Evolutionary conservation across 2,113 vertebrate genomes (phyloP).

Genomic region (Bubo blakistoni): DNA sequence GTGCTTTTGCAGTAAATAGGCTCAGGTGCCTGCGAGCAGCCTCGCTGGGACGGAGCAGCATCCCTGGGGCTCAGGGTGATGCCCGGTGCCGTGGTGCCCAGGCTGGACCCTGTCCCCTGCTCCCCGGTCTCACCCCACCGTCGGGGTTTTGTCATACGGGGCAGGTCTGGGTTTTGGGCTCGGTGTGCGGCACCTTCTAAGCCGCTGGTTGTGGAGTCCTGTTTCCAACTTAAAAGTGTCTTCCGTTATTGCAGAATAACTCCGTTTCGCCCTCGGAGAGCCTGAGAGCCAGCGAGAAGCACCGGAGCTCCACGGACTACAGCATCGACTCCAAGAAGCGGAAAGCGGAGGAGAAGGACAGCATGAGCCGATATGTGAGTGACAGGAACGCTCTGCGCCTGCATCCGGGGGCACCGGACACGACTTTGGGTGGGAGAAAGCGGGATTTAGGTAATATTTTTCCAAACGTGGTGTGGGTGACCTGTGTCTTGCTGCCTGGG

Average conservation of each 20-base stretch:
- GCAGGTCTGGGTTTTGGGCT: neutral
- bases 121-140: neutral
- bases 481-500: neutral
- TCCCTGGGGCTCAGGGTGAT: neutral
- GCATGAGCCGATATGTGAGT: constrained; percentile 92
- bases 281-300: constrained; percentile 89
- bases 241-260: constrained; percentile 80
- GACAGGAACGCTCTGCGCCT: fast-evolving
- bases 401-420: no score
- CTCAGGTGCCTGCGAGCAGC: neutral
- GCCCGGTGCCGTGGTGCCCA: neutral
- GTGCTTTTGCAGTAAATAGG: neutral
- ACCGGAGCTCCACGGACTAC: constrained; percentile 89
- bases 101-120: neutral
- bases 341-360: constrained; percentile 95
- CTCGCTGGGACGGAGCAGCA: neutral
- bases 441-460: fast-evolving
- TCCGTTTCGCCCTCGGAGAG: constrained; percentile 94
- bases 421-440: no score
- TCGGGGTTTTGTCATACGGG: neutral
- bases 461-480: fast-evolving
- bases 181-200: fast-evolving
- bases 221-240: fast-evolving
- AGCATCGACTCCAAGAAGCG: constrained; percentile 90
- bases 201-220: fast-evolving